Percentiles rank a stretch among this genome's conserved stretches.
Conservation (phyloP, 2,113 vertebrate species). For the Phalacrocorax pelagicus region DNA sequence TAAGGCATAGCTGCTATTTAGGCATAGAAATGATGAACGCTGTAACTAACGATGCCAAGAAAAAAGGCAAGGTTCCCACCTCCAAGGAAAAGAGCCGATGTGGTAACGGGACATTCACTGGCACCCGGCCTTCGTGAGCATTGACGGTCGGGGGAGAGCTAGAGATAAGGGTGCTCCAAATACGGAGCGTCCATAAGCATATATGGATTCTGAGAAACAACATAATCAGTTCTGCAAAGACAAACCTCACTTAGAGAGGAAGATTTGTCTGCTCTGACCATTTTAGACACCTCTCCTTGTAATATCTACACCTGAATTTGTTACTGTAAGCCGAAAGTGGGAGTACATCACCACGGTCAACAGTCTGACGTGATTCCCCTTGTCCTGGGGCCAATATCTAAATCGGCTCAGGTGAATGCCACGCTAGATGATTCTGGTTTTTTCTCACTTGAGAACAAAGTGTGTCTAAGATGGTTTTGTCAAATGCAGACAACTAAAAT, state of each 20-base stretch:
- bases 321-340: background rate
- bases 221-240: background rate
- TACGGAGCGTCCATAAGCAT: background rate
- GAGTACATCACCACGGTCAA: background rate
- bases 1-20: background rate
- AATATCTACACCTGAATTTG: background rate
- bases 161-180: background rate
- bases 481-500: background rate
- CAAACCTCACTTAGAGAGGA: background rate
- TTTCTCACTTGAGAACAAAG: background rate
- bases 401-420: background rate
- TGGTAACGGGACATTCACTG: rapidly evolving
- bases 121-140: background rate
- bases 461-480: background rate
- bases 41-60: background rate
- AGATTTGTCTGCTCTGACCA: background rate
- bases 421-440: background rate
- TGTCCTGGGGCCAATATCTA: background rate
- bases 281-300: background rate
- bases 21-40: no score
- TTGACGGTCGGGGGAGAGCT: background rate
- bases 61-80: background rate
- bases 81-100: background rate
- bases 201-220: background rate
- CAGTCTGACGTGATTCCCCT: rapidly evolving